Base-by-base conservation (phyloP, 2,113 vertebrate genomes). In the Ia io region DNA sequence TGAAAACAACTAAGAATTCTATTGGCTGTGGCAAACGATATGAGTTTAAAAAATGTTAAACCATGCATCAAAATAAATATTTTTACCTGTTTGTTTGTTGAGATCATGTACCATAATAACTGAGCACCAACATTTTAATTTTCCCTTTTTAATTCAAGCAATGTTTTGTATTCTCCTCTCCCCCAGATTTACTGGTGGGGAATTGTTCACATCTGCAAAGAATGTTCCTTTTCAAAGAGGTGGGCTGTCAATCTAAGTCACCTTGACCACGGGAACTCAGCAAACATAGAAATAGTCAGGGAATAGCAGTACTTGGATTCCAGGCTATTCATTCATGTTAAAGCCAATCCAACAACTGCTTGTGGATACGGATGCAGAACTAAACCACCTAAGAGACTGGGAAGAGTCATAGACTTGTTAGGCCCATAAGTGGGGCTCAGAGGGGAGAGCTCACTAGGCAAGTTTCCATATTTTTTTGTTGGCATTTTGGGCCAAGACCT, bases 1-100 rank as follows among this genome's bases (percentile, higher is more conserved):
- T 53, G 44, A 30, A 89, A 94, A 93, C 25, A 82, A 18, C 30
- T 78, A 82, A 56, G 44, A 95, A 92, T 85, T 91, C 59, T 86
- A 25, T 53, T 92, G 40, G n/a, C 28, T 44, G 65, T 30, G 87
- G 40, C 4, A 84, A 89, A 47, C 20, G 28, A 63, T 25, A 65
- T 30, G 44, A 56, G 85, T 94, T 12, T 67, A 17, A 67, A 12
- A 76, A 49, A 73, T 61, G 42, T 92, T 51, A 44, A 51, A 37
- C 5, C 25, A 53, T 3, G 6, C 30, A 94, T 47, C 22, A 88
- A 63, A 71, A 84, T 61, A 78, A 74, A 28, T 51, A 32, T 80
- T 93, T 70, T 71, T 69, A 65, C 12, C 44, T 87, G 14, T 83
- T 94, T 84, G 53, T n/a, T 61, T 74, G 9, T 42, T 76, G 6